These are phyloP conservation scores for Sisor rabdophorus DNA, from an alignment of 2,113 vertebrate genomes.

Conservation along the genomic window DNA sequence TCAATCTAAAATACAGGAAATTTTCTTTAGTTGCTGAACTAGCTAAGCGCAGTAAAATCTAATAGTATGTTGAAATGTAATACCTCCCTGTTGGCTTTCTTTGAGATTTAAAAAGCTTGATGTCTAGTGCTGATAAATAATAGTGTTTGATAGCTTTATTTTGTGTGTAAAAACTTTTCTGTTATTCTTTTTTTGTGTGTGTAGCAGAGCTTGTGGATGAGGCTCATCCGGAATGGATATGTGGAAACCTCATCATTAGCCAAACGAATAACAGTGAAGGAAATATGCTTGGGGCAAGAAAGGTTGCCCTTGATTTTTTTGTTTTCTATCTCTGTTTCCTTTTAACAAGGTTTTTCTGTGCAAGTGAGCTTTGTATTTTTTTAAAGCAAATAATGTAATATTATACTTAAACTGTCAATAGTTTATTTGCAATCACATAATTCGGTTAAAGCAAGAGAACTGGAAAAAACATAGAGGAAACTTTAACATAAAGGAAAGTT, in stretches of 20 bases:
- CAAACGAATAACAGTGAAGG: conserved; percentile 35
- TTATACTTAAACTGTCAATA: too few species aligned
- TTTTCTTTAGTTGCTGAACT: conserved; percentile 5
- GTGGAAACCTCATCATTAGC: conserved; percentile 18
- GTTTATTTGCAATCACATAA: too few species aligned
- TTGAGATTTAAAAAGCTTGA: not conserved
- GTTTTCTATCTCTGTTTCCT: not conserved
- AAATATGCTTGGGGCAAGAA: conserved; percentile 30
- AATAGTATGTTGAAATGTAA: conserved; percentile 14
- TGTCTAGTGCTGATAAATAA: conserved; percentile 11
- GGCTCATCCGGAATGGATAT: conserved; percentile 49
- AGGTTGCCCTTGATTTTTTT: conserved; percentile 23
- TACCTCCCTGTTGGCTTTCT: not conserved
- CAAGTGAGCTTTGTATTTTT: not conserved
- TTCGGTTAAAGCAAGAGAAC: too few species aligned
- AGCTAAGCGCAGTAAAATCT: conserved; percentile 23
- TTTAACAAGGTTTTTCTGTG: not conserved
- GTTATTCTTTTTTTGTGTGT: conserved; percentile 48
- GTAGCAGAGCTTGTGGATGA: conserved; percentile 81
- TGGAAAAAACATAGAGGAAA: too few species aligned
- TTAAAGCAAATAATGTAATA: not conserved
- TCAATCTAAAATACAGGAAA: not conserved
- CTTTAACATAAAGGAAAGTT: too few species aligned
- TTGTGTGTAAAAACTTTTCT: conserved; percentile 6
- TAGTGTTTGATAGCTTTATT: conserved; percentile 4